A percentile compares a stretch with the other conserved stretches of the same genome.
These are phyloP conservation scores for Platyscelio sp. DNA, from an alignment of 2,888 invertebrate genomes.

Conservation along the genomic window DNA sequence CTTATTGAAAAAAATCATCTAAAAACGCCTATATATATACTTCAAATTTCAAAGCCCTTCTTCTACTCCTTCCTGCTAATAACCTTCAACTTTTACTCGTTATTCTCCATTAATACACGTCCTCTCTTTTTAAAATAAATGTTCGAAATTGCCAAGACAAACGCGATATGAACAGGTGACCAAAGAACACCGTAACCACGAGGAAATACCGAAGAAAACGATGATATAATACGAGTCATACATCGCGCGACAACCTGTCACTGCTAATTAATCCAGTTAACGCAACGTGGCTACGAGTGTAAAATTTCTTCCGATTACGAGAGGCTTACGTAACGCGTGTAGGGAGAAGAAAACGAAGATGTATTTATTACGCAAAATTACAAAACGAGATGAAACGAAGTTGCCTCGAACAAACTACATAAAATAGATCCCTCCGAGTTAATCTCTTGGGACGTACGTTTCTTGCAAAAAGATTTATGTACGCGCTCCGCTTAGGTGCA, in stretches of 20 bases:
- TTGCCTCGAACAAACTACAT: constrained; percentile 33
- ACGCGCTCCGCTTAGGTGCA: constrained; percentile 18
- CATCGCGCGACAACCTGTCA: constrained; percentile 33
- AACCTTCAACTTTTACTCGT: too few relatives aligned
- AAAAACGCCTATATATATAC: too few relatives aligned
- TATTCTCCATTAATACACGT: too few relatives aligned
- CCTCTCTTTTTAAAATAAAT: too few relatives aligned
- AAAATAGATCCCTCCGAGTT: constrained; percentile 44
- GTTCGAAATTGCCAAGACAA: too few relatives aligned
- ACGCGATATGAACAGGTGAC: too few relatives aligned
- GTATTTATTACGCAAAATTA: constrained; percentile 50
- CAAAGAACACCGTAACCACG: too few relatives aligned
- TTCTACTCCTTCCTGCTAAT: too few relatives aligned
- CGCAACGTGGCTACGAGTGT: constrained; percentile 25
- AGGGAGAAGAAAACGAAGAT: constrained; percentile 28
- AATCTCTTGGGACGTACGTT: constrained; percentile 51
- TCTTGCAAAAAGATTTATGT: constrained; percentile 55
- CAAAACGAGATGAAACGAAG: constrained; percentile 37
- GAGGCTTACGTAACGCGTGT: constrained; percentile 26
- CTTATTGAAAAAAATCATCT: too few relatives aligned
- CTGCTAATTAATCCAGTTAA: constrained; percentile 29
- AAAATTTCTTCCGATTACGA: constrained; percentile 42
- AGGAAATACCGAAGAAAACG: too few relatives aligned
- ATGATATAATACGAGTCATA: too few relatives aligned
- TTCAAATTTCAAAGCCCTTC: too few relatives aligned